Evolutionary conservation across 2,797 vertebrate genomes (phyloP), one percentile per base, ranked within the genome.

Genomic region (Nannoperca australis): DNA sequence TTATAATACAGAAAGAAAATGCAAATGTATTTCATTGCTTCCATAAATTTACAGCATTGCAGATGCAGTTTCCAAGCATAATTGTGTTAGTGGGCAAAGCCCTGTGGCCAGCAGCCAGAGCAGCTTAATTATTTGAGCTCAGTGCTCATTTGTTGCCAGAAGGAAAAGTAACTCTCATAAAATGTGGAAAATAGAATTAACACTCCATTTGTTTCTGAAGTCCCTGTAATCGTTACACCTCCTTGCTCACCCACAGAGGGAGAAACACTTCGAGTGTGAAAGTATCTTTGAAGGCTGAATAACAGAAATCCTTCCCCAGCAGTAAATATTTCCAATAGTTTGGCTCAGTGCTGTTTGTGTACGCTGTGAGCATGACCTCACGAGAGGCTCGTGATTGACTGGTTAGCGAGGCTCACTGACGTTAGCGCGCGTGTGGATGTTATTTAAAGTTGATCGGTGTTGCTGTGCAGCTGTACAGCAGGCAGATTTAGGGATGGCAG

Each of bases 121-220:
- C 36, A 5, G 49, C 76, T 66, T 89, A 87, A 89, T 84, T 85
- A 61, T 85, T 77, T 89, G 69, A 76, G 85, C 76, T 76, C 47
- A 27, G 47, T 4, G 51, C 51, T 79, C 40, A 42, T 79, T 77
- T 66, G 38, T 70, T 70, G 42, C 73, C 62, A 82, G 59, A 82
- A 76, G 77, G 73, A 79, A 87, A 88, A 83, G 59, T 67, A 72
- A 42, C 50, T 70, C 79, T 89, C 53, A 75, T 65, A 54, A 85
- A 87, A 83, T 82, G 73, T 62, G 76, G 76, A 87, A 88, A 91
- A 85, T 67, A 58, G 68, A 88, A 89, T 91, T 84, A 87, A 82
- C 70, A 73, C 73, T 82, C 58, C 30, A 36, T 42, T 81, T 70
- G 36, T 76, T 77, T 63, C 34, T 83, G 61, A 86, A 83, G 42